Conservation (phyloP, 2,888 invertebrate genomes). For the Nemotelus nigrinus region DNA sequence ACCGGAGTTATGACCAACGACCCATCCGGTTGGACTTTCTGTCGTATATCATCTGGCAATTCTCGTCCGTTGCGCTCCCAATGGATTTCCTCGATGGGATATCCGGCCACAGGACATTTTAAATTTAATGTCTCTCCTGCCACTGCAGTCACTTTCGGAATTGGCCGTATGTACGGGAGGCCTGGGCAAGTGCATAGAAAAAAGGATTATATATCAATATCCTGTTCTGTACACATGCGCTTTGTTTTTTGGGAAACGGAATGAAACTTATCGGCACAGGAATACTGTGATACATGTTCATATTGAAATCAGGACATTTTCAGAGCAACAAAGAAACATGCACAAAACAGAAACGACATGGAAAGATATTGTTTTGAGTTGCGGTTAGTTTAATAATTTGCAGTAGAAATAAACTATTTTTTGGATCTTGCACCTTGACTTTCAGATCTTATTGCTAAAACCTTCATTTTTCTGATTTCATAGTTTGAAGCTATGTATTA, state of each 20-base stretch:
- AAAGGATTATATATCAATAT: slow-evolving; percentile 26
- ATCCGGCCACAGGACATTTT: slow-evolving; percentile 84
- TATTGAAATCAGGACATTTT: too few species aligned
- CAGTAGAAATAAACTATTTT: too few species aligned
- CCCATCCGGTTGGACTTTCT: slow-evolving; percentile 78
- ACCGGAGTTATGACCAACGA: slow-evolving; percentile 79
- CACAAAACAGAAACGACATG: too few species aligned
- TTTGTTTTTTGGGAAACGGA: neutral
- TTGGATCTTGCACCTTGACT: too few species aligned
- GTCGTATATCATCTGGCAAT: slow-evolving; percentile 81
- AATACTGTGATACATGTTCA: too few species aligned
- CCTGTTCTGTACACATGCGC: slow-evolving; percentile 1
- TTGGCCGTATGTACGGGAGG: slow-evolving; percentile 80
- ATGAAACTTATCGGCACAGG: too few species aligned
- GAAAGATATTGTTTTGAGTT: too few species aligned
- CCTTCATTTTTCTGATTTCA: too few species aligned
- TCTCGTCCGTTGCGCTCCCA: slow-evolving; percentile 81
- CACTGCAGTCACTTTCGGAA: slow-evolving; percentile 83
- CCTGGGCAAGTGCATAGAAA: slow-evolving; percentile 65
- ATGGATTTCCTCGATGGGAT: slow-evolving; percentile 81
- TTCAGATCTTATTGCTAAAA: too few species aligned
- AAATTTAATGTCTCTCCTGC: slow-evolving; percentile 79
- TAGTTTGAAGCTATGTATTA: too few species aligned
- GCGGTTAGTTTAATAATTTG: too few species aligned
- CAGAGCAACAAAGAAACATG: too few species aligned